Conservation (phyloP, 2,797 vertebrate genomes). For the Cichlasoma orientale region DNA sequence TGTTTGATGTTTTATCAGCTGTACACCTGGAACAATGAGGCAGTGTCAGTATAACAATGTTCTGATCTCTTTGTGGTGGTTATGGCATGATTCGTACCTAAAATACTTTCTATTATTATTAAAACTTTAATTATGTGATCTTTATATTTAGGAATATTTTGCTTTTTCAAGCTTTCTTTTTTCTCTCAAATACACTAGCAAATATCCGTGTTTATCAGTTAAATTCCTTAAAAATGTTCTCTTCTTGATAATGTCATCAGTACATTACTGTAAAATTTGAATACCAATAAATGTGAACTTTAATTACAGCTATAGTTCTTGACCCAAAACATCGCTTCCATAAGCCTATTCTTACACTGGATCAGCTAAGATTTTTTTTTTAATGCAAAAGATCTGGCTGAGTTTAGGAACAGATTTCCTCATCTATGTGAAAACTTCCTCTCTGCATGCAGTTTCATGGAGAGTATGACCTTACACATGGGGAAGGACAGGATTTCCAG, state of each 20-base stretch:
- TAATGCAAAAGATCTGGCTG: constrained; percentile 5
- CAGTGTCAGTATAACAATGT: background rate
- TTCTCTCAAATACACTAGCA: background rate
- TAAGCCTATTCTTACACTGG: background rate
- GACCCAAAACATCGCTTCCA: background rate
- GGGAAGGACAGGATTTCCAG: constrained; percentile 73
- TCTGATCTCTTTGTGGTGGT: constrained; percentile 9
- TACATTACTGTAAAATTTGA: constrained; percentile 48
- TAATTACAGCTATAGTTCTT: background rate
- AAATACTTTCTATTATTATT: no score
- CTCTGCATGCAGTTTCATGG: constrained; percentile 23
- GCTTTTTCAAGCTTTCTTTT: constrained; percentile 12
- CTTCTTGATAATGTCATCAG: constrained; percentile 40
- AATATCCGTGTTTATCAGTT: background rate
- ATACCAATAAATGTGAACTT: constrained; percentile 52
- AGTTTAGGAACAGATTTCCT: constrained; percentile 56
- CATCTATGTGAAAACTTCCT: constrained; percentile 52
- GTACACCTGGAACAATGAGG: background rate
- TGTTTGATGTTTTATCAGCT: constrained; percentile 3
- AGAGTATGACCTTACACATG: constrained; percentile 54
- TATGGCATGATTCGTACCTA: background rate
- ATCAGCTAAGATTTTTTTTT: background rate
- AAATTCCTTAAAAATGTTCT: background rate
- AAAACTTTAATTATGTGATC: constrained; percentile 37
- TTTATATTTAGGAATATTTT: constrained; percentile 6